Percentiles rank a stretch among this genome's conserved stretches.
Conservation (phyloP, 2,797 vertebrate genomes). For the Epinephelus malabaricus region DNA sequence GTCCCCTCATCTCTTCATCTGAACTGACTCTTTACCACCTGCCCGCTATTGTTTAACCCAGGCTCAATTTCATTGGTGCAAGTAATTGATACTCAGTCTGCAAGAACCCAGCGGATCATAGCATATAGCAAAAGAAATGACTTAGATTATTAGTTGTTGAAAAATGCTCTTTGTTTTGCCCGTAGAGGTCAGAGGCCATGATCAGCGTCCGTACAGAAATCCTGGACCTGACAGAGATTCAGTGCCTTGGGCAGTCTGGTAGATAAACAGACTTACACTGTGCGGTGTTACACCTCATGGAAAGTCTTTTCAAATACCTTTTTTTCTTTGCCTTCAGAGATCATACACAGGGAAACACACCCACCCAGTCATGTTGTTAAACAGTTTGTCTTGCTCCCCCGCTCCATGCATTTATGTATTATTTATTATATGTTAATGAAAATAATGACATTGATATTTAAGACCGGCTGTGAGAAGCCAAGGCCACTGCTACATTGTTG, state of each 20-base stretch:
- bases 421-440: conserved; percentile 48
- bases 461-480: conserved; percentile 5
- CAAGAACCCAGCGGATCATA: conserved; percentile 12
- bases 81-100: conserved; percentile 50
- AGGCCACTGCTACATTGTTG: conserved; percentile 17
- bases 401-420: conserved; percentile 2
- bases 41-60: conserved; percentile 43
- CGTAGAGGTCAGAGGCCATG: conserved; percentile 12
- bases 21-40: conserved; percentile 29
- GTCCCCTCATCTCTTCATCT: conserved; percentile 24
- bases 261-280: not conserved
- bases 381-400: not conserved
- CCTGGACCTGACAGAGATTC: not conserved
- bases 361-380: not conserved
- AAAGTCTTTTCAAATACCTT: not conserved
- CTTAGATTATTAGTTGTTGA: not conserved
- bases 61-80: conserved; percentile 56
- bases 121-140: conserved; percentile 27
- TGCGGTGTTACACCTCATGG: not conserved
- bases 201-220: not conserved
- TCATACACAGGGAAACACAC: not conserved
- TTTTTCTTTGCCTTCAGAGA: not conserved
- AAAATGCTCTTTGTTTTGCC: not conserved
- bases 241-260: not conserved
- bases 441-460: conserved; percentile 47